A percentile compares a stretch with the other conserved stretches of the same genome.
phyloP scores from a whole-genome alignment of 1,140 invertebrate species.

The Galendromus occidentalis region DNA sequence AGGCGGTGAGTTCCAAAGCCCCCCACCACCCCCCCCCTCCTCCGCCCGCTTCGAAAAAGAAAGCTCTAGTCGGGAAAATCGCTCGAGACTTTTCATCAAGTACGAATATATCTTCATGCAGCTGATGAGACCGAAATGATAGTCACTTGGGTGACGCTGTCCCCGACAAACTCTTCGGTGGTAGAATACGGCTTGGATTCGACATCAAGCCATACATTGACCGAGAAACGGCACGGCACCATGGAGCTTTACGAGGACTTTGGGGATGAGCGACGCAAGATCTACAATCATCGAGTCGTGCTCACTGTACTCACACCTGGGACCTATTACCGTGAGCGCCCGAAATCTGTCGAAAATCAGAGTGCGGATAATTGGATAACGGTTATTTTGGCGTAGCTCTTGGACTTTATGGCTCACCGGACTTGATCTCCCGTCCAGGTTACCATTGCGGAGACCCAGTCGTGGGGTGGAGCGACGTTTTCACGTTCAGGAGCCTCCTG shows the following conservation, averaged over 20 bases:
- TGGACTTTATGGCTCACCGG: constrained; percentile 13
- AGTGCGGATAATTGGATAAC: too few relatives aligned
- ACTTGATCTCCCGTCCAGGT: constrained; percentile 31
- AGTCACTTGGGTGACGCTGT: constrained; percentile 69
- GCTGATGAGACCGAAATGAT: constrained; percentile 39
- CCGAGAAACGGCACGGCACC: constrained; percentile 36
- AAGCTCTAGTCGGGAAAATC: constrained; percentile 12
- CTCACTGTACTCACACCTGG: constrained; percentile 36
- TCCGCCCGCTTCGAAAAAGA: constrained; percentile 5
- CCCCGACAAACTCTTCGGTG: constrained; percentile 42
- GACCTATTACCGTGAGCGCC: constrained; percentile 39
- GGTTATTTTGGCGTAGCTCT: constrained; percentile 21
- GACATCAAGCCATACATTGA: constrained; percentile 56
- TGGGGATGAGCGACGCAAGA: neutral
- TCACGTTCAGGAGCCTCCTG: constrained; percentile 45
- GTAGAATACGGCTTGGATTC: constrained; percentile 50
- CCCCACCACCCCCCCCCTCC: too few relatives aligned
- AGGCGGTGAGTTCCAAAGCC: constrained; percentile 32
- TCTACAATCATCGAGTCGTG: constrained; percentile 52
- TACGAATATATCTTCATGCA: neutral
- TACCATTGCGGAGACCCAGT: constrained; percentile 56
- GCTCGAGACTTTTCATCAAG: neutral
- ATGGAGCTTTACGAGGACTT: neutral
- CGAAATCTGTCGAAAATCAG: constrained; percentile 15
- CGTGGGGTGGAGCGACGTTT: constrained; percentile 53